Base-by-base conservation (phyloP, 2,888 invertebrate genomes). In the Therioaphis trifolii region DNA sequence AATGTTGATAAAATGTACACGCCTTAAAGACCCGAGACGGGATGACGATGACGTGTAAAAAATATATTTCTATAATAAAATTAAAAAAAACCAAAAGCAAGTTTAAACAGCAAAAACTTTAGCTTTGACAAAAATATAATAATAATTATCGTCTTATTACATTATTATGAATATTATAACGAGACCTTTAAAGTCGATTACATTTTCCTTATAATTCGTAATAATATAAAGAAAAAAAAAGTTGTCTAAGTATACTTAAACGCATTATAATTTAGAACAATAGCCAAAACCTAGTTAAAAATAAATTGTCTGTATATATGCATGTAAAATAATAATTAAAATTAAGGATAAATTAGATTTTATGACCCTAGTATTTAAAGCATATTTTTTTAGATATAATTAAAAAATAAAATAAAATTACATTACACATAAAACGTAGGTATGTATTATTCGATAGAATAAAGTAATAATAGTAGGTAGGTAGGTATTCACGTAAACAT, bases 1-100 rank as follows among this genome's bases (percentile, higher is more conserved):
- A 82, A 72, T 72, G 35, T 61, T 72, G 82, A 82, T 82, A 82
- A 82, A 63, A 82, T 63, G 15, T 61, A 18, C 72, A 74, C 80
- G 40, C 14, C 24, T 61, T 63, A 29, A 35, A 35, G 12, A 27
- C 68, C 78, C 52, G 15, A 63, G 21, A 52, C 21, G 35, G 80
- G 72, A 52, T 12, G 63, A 71, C 58, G 72, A 52, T 12, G 63
- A 71, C 58, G 71, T 71, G 46, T 78, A 35, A 21, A 49, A 21
- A 49, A 46, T 66, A 49, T 40, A 68, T 61, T 24, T 76, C 40
- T 55, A 78, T 40, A 78, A 68, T 78, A 52, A 35, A 29, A 40
- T 21, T 24, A 61, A 75, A 27, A 29, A 49, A 61, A 80, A 46
- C 18, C 21, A 35, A 79, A 80, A 80, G 80, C 79, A n/a, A 79